A percentile compares a stretch with the other conserved stretches of the same genome.
Evolutionary conservation across 1,140 invertebrate genomes (phyloP).

Genomic region (Aphelenchoides avenae): DNA sequence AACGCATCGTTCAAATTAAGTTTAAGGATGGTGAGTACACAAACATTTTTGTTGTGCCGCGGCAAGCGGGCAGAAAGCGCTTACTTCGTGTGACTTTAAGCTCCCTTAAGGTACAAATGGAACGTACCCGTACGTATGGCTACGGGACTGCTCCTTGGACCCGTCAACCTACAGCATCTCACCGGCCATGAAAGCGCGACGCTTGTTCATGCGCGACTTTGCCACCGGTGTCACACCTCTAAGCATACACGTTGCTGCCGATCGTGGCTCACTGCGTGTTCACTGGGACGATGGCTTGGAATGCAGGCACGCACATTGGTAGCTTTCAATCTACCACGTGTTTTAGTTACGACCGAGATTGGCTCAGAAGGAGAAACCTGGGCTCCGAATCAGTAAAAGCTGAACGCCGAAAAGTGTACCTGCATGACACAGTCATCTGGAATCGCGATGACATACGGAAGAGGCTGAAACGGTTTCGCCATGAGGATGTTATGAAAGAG

Average conservation of each 20-base stretch:
- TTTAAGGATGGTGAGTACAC: no score
- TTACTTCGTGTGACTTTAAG: no score
- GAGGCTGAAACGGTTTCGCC: constrained; percentile 35
- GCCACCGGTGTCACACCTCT: constrained; percentile 33
- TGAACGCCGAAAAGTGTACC: constrained; percentile 36
- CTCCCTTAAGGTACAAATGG: constrained; percentile 37
- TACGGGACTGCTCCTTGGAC: constrained; percentile 51
- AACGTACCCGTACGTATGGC: constrained; percentile 48
- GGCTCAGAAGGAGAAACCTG: constrained; percentile 46
- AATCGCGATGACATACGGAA: constrained; percentile 39
- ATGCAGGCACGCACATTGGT: constrained; percentile 23
- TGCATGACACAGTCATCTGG: constrained; percentile 36
- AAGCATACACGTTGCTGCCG: not conserved
- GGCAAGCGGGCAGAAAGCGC: no score
- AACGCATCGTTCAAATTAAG: no score
- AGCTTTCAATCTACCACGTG: constrained; percentile 4
- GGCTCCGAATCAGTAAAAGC: constrained; percentile 17
- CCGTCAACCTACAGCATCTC: constrained; percentile 40
- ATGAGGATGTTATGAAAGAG: constrained; percentile 37
- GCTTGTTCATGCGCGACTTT: constrained; percentile 44
- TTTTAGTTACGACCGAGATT: constrained; percentile 36
- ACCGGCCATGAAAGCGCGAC: constrained; percentile 48
- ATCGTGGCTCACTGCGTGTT: constrained; percentile 12
- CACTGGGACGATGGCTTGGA: constrained; percentile 20
- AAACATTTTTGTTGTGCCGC: no score